Conservation (phyloP, 2,113 vertebrate species). For the Cisticola juncidis region DNA sequence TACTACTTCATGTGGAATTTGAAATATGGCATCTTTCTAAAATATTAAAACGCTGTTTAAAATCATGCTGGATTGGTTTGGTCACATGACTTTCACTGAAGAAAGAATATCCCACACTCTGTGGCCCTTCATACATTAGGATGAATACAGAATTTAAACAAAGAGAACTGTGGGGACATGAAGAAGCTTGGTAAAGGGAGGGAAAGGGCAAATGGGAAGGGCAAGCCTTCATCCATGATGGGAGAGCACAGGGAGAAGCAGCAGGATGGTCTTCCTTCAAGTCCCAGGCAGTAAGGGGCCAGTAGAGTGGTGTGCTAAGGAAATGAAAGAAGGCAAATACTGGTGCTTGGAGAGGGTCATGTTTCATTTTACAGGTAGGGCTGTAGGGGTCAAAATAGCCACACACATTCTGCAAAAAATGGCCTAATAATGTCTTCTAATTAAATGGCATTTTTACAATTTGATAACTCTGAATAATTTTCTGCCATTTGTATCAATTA, state of each 20-base stretch:
- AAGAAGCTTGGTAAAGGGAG: neutral
- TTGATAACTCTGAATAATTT: neutral
- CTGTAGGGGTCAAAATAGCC: neutral
- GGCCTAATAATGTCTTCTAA: neutral
- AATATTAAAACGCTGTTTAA: neutral
- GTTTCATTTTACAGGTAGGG: neutral
- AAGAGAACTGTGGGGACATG: fast-evolving
- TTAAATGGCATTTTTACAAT: neutral
- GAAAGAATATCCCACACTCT: neutral
- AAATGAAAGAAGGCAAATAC: neutral
- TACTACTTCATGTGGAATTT: neutral
- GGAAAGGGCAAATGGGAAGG: neutral
- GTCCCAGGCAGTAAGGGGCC: neutral
- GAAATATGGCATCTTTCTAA: neutral
- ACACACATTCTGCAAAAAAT: neutral
- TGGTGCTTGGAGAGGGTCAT: neutral
- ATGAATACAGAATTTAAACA: neutral
- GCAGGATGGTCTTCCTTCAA: neutral
- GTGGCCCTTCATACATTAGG: neutral
- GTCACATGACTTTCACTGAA: neutral
- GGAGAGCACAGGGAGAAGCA: neutral
- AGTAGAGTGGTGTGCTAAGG: neutral
- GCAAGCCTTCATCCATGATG: neutral
- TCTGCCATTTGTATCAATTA: neutral
- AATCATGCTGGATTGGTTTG: neutral